Percentiles rank a stretch among this genome's conserved stretches.
Evolutionary conservation across 2,888 invertebrate genomes (phyloP).

Genomic region (Drosophila sordidapex): DNA sequence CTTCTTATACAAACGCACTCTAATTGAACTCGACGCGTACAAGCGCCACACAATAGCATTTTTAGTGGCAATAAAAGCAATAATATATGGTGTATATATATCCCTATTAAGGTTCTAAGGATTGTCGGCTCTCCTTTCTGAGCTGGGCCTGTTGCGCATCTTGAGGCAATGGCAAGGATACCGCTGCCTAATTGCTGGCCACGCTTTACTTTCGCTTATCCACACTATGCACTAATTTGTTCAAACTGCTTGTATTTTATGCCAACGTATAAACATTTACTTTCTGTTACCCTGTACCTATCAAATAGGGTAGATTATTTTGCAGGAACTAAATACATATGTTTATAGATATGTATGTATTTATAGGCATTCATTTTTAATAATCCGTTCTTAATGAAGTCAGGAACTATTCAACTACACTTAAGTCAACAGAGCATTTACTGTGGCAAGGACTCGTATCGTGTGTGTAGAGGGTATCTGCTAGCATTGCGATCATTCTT

Average conservation of each 20-base stretch:
- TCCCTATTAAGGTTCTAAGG: slow-evolving; percentile 21
- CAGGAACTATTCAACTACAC: background rate
- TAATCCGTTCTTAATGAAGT: background rate
- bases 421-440: background rate
- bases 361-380: no score
- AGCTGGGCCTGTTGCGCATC: slow-evolving; percentile 7
- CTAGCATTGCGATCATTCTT: background rate
- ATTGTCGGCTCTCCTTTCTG: slow-evolving; percentile 37
- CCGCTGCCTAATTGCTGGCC: slow-evolving; percentile 39
- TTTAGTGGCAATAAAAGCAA: slow-evolving; percentile 9
- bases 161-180: slow-evolving; percentile 30
- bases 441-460: background rate
- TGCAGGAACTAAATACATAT: background rate
- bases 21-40: slow-evolving; percentile 1
- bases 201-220: slow-evolving; percentile 31
- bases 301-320: background rate
- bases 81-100: slow-evolving; percentile 2
- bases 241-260: slow-evolving; percentile 35
- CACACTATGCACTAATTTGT: slow-evolving; percentile 55
- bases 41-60: background rate
- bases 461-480: slow-evolving; percentile 7
- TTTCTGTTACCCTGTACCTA: slow-evolving; percentile 9
- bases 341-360: background rate
- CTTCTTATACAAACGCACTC: background rate
- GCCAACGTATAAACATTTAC: slow-evolving; percentile 6